These are phyloP conservation scores for Calephelis perditalis DNA, from an alignment of 2,888 invertebrate species.

Conservation along the genomic window DNA sequence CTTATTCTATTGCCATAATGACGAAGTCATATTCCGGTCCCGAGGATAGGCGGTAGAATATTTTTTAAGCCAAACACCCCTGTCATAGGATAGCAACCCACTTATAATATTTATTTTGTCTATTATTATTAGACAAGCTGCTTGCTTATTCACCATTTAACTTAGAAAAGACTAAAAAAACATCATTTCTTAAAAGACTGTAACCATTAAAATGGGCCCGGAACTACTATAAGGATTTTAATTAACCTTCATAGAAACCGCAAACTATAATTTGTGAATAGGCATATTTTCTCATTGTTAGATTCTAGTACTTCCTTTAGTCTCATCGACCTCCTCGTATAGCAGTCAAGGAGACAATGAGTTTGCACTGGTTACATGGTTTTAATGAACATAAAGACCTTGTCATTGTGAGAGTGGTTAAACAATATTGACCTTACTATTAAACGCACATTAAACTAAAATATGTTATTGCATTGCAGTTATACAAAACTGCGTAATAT, in stretches of 20 bases:
- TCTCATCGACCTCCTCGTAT: conserved; percentile 45
- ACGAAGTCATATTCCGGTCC: too few species aligned
- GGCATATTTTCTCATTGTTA: conserved; percentile 24
- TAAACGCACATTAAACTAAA: conserved; percentile 5
- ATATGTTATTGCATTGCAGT: conserved; percentile 2
- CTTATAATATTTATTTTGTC: too few species aligned
- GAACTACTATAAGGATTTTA: too few species aligned
- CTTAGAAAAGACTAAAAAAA: too few species aligned
- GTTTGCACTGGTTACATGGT: conserved; percentile 42
- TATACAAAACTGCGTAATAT: neutral
- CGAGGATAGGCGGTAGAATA: too few species aligned
- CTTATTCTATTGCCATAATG: too few species aligned
- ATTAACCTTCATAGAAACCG: conserved; percentile 11
- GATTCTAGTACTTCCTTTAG: conserved; percentile 47
- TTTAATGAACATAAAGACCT: conserved; percentile 54
- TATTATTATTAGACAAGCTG: too few species aligned
- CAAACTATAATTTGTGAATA: conserved; percentile 43
- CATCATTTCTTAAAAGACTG: too few species aligned
- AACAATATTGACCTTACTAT: conserved; percentile 55
- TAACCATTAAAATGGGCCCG: too few species aligned
- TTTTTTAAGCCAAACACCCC: too few species aligned
- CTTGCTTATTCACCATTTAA: too few species aligned
- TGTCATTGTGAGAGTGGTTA: conserved; percentile 54
- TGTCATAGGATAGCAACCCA: too few species aligned
- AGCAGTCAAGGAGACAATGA: conserved; percentile 62